phyloP scores from a whole-genome alignment of 2,113 vertebrate genomes.

The Prietella phreatophila region DNA sequence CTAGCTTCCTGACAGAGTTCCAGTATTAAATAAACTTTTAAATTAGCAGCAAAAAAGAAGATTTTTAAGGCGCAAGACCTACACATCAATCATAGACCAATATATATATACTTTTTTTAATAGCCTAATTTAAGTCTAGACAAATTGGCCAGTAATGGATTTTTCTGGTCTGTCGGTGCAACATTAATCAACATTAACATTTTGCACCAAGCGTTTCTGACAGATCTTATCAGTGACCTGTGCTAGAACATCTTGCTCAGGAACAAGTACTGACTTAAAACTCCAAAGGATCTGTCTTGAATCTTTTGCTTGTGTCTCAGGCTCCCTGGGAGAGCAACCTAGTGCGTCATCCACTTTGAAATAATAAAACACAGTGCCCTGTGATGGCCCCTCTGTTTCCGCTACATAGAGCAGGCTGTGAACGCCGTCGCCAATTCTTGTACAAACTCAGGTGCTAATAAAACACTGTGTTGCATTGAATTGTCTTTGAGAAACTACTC shows the following conservation, averaged over 20 bases:
- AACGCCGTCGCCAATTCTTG: background rate
- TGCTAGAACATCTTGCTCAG: background rate
- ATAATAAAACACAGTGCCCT: background rate
- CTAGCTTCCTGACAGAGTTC: background rate
- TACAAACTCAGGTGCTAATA: background rate
- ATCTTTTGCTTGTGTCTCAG: background rate
- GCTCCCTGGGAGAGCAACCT: background rate
- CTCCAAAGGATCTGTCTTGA: too few relatives aligned
- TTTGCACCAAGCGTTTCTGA: background rate
- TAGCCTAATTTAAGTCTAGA: background rate
- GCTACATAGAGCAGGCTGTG: background rate
- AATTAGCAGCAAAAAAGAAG: background rate
- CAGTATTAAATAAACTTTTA: background rate
- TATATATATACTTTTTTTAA: background rate
- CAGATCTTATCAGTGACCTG: background rate
- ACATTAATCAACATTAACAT: background rate
- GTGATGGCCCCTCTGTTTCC: background rate
- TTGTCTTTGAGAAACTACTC: background rate
- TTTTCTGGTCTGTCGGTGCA: background rate
- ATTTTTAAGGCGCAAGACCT: background rate
- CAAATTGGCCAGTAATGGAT: background rate
- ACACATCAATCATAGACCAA: background rate
- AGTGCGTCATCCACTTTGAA: background rate
- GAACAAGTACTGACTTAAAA: background rate
- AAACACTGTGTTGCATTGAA: background rate